These are phyloP conservation scores for Nothoprocta pentlandii DNA, from an alignment of 2,113 vertebrate species.

Conservation along the genomic window DNA sequence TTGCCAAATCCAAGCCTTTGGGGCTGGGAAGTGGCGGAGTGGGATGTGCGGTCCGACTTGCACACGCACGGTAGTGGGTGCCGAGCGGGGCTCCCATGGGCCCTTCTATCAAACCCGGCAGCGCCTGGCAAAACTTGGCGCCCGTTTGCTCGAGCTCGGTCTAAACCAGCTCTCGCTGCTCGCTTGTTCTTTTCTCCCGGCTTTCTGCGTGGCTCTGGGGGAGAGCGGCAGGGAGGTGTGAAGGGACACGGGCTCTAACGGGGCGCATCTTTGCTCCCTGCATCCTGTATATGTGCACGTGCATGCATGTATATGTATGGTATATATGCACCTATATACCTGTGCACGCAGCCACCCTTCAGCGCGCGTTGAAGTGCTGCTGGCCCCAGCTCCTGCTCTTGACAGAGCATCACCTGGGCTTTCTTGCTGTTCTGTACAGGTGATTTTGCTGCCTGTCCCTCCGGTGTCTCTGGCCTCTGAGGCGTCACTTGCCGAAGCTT, in stretches of 20 bases:
- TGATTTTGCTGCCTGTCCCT: not conserved
- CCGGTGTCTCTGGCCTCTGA: not conserved
- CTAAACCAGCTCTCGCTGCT: fast-evolving
- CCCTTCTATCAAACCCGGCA: fast-evolving
- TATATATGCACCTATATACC: too few species aligned
- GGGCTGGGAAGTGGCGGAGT: not conserved
- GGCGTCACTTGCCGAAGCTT: not conserved
- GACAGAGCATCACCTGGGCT: not conserved
- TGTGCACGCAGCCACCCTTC: too few species aligned
- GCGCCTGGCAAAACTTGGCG: fast-evolving
- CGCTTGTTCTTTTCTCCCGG: not conserved
- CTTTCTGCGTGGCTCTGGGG: not conserved
- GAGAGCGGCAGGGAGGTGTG: not conserved
- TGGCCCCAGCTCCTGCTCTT: not conserved
- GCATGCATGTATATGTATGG: too few species aligned
- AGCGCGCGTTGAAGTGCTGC: not conserved
- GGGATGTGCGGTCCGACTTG: fast-evolving
- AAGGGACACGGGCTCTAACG: not conserved
- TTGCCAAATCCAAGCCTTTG: not conserved
- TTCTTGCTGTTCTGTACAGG: not conserved
- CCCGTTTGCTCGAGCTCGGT: too few species aligned
- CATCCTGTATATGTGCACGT: too few species aligned
- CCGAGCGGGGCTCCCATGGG: fast-evolving
- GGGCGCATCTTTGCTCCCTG: not conserved
- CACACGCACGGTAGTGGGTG: fast-evolving